Percentiles rank a stretch among this genome's conserved stretches.
Evolutionary conservation across 2,797 vertebrate species (phyloP).

Genomic region (Hydrophis major): DNA sequence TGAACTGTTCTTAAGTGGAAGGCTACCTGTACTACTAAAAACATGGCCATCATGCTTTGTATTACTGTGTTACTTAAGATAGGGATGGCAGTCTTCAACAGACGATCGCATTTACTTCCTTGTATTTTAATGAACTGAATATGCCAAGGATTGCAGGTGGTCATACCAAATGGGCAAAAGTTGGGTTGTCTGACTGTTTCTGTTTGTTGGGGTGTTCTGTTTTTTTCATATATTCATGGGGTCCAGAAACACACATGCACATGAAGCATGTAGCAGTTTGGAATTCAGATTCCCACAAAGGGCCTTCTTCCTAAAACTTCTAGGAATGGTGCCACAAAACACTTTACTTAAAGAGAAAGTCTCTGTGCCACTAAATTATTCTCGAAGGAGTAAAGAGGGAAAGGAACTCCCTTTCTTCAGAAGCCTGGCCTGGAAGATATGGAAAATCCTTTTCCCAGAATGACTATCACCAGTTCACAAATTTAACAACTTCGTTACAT

Average conservation of each 20-base stretch:
- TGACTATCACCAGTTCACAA: background rate
- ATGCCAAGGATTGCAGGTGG: background rate
- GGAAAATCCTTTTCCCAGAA: background rate
- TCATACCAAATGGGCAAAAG: background rate
- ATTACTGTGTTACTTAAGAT: background rate
- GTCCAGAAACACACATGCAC: background rate
- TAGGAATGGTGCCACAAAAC: background rate
- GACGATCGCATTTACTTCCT: background rate
- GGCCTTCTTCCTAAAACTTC: background rate
- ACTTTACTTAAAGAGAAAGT: background rate
- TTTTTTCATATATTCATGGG: background rate
- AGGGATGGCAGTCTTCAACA: background rate
- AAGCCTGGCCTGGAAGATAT: background rate
- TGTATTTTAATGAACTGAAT: background rate
- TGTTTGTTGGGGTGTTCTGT: background rate
- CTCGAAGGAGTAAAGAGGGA: too few relatives aligned
- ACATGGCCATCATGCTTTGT: background rate
- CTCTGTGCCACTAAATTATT: background rate
- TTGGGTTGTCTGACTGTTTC: background rate
- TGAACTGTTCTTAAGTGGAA: too few relatives aligned
- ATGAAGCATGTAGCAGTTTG: background rate
- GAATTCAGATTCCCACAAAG: background rate
- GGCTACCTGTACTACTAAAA: background rate
- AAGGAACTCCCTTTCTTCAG: too few relatives aligned
- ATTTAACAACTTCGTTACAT: background rate